phyloP scores from a whole-genome alignment of 1,140 invertebrate genomes.

The Macrotrachela quadricornifera region DNA sequence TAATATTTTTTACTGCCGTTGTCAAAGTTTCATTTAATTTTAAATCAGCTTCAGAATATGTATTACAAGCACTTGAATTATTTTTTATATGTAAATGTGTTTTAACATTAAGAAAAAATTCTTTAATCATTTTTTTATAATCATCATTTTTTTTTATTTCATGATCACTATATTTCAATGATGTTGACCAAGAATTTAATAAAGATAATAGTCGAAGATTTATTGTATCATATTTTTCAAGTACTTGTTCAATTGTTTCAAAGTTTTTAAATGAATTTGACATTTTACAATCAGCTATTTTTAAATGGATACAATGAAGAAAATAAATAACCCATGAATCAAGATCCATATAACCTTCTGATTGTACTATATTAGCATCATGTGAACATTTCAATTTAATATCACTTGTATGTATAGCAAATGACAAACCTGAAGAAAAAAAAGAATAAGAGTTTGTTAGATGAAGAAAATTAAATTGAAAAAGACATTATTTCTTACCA shows the following conservation, averaged over 20 bases:
- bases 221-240: constrained; percentile 57
- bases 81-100: constrained; percentile 56
- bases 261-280: constrained; percentile 98
- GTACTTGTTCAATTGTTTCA: constrained; percentile 77
- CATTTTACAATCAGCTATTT: constrained; percentile 99
- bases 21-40: no score
- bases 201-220: constrained; percentile 82
- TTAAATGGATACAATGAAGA: constrained; percentile 87
- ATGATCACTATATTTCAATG: constrained; percentile 78
- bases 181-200: constrained; percentile 91
- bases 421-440: constrained; percentile 51
- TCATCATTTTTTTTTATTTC: constrained; percentile 82
- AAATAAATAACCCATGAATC: constrained; percentile 91
- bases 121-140: constrained; percentile 73
- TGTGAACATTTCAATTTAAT: constrained; percentile 96
- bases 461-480: no score
- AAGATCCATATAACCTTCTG: constrained; percentile 73
- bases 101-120: constrained; percentile 85
- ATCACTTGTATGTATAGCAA: constrained; percentile 96
- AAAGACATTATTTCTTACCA: no score
- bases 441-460: no score
- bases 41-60: no score
- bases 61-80: no score
- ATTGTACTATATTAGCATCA: constrained; percentile 94
- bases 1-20: no score